Conservation (phyloP, 2,113 vertebrate genomes). For the Gymnarchus niloticus region DNA sequence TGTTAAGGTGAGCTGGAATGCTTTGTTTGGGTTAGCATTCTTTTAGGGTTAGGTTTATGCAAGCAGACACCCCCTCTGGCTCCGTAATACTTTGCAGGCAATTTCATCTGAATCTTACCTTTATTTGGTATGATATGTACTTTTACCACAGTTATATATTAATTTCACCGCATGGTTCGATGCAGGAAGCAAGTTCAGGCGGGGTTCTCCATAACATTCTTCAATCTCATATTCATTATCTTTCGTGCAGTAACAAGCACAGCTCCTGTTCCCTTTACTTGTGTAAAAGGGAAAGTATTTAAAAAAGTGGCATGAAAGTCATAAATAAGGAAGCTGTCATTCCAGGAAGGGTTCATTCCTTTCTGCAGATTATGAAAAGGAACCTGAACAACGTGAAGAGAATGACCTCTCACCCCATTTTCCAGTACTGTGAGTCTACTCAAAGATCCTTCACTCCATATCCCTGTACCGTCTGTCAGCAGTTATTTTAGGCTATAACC, state of each 20-base stretch:
- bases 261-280: not conserved
- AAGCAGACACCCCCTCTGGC: too few relatives aligned
- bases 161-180: too few relatives aligned
- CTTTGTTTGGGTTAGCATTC: too few relatives aligned
- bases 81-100: not conserved
- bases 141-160: too few relatives aligned
- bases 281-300: not conserved
- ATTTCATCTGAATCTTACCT: not conserved
- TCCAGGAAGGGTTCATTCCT: not conserved
- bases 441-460: slow-evolving; percentile 93
- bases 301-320: not conserved
- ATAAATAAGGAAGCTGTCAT: not conserved
- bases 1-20: too few relatives aligned
- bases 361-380: slow-evolving; percentile 90
- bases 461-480: slow-evolving; percentile 81
- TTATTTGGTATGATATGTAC: not conserved
- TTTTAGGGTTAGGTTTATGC: too few relatives aligned
- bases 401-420: slow-evolving; percentile 94
- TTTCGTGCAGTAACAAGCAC: too few relatives aligned
- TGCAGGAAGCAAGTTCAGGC: too few relatives aligned
- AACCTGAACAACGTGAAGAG: slow-evolving; percentile 96
- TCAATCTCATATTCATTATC: not conserved
- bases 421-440: slow-evolving; percentile 89
- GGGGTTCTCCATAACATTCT: not conserved
- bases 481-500: not conserved